Conservation (phyloP, 2,888 invertebrate species). For the Hydraecia micacea region DNA sequence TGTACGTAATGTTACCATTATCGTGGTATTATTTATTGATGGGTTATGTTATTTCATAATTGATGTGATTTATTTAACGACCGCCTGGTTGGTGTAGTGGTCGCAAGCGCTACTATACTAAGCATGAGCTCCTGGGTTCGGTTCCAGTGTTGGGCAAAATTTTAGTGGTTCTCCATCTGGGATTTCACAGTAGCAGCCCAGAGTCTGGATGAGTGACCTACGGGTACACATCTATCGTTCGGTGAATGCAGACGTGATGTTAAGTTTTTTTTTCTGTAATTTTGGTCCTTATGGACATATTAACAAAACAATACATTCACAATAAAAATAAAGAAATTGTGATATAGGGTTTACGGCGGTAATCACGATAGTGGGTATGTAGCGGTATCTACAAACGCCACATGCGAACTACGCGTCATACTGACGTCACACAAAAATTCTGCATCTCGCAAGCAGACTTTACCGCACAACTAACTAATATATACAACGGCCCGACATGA, state of each 20-base stretch:
- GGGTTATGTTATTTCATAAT: neutral
- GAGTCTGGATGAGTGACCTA: neutral
- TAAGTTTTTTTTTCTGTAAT: neutral
- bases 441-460: no score
- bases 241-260: neutral
- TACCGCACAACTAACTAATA: no score
- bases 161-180: neutral
- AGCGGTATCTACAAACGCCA: no score
- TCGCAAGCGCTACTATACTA: neutral
- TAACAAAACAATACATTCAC: neutral
- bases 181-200: neutral
- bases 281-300: neutral
- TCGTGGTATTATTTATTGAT: constrained; percentile 30
- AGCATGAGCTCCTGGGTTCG: neutral
- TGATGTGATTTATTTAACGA: neutral
- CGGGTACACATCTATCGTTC: neutral
- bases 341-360: no score
- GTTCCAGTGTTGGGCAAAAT: neutral
- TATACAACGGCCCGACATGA: no score
- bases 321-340: neutral
- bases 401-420: no score
- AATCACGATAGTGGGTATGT: no score
- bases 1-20: constrained; percentile 32
- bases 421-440: no score
- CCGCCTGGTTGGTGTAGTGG: neutral